A percentile compares a stretch with the other conserved stretches of the same genome.
These are phyloP conservation scores for Erebia palarica DNA, from an alignment of 2,888 invertebrate species.

Conservation along the genomic window DNA sequence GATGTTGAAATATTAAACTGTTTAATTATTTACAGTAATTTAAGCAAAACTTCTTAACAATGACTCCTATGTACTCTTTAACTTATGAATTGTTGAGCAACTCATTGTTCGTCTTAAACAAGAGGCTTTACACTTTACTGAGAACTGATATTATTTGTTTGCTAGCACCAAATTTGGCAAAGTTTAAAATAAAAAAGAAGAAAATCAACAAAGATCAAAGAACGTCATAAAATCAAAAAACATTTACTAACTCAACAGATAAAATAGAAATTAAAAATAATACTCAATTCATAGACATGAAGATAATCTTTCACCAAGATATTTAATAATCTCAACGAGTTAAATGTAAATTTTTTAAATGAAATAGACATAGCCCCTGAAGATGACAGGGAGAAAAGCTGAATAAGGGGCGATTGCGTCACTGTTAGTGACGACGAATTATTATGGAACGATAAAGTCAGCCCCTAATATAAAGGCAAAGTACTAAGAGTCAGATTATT, in stretches of 20 bases:
- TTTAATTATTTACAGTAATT: background rate
- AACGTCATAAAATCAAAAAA: background rate
- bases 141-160: slow-evolving; percentile 22
- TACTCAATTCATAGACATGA: too few relatives aligned
- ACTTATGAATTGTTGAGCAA: slow-evolving; percentile 2
- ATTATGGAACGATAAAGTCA: slow-evolving; percentile 68
- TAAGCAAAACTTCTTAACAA: background rate
- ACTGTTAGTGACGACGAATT: slow-evolving; percentile 61
- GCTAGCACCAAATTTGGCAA: background rate
- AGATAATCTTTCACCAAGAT: background rate
- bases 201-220: too few relatives aligned
- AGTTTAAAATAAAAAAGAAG: background rate
- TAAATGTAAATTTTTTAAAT: background rate
- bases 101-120: background rate
- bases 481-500: slow-evolving; percentile 69
- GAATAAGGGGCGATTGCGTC: slow-evolving; percentile 67
- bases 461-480: slow-evolving; percentile 70
- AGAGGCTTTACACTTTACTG: slow-evolving; percentile 14
- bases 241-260: background rate
- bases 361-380: background rate
- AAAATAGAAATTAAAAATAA: too few relatives aligned
- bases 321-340: background rate
- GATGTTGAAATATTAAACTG: background rate
- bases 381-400: slow-evolving; percentile 45
- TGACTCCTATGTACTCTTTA: background rate